Conservation (phyloP, 2,888 invertebrate species). For the Epinotia nisella region DNA sequence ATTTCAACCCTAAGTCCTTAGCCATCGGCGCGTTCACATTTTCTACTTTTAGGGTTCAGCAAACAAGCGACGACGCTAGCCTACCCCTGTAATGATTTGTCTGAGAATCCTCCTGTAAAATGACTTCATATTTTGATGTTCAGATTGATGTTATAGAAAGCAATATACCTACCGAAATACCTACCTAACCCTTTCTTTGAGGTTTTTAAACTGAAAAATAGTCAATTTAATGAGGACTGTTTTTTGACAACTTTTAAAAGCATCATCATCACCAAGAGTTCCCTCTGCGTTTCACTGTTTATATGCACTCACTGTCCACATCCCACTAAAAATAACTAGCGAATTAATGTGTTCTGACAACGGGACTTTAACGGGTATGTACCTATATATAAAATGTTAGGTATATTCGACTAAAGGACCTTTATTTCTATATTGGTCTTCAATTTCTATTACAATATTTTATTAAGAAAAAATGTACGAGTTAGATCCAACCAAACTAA, state of each 20-base stretch:
- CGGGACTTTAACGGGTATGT: too few species aligned
- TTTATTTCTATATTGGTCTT: too few species aligned
- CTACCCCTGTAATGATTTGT: too few species aligned
- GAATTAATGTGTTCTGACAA: too few species aligned
- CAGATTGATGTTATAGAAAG: background rate
- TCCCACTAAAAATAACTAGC: background rate
- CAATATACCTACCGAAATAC: too few species aligned
- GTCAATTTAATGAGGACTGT: background rate
- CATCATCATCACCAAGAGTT: background rate
- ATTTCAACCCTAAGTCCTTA: conserved; percentile 18
- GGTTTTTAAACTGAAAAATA: background rate
- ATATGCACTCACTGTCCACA: background rate
- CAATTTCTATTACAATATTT: too few species aligned
- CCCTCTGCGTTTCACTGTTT: conserved; percentile 6
- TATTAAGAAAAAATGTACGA: too few species aligned
- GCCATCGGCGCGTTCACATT: conserved; percentile 1
- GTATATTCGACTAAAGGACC: too few species aligned
- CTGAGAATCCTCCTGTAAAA: background rate
- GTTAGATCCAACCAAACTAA: too few species aligned
- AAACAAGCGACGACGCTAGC: background rate
- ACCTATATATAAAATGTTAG: too few species aligned
- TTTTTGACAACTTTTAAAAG: background rate
- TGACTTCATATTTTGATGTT: background rate
- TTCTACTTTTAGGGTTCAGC: background rate
- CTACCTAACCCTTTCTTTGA: too few species aligned